Base-by-base conservation (phyloP, 2,888 invertebrate species). In the Caenorhabditis doughertyi region DNA sequence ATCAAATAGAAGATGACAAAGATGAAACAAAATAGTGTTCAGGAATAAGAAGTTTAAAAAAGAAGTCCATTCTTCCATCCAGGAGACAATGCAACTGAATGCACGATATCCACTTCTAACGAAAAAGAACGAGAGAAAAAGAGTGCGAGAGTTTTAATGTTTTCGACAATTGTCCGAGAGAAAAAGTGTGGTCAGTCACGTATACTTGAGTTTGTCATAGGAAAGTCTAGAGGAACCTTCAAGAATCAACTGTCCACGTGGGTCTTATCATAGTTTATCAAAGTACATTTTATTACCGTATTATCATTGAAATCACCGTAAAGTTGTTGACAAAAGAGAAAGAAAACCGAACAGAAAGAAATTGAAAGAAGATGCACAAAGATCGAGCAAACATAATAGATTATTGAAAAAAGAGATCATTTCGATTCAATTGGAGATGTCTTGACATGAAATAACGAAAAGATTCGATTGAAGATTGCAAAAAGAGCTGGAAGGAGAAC, bases 401-500 rank as follows among this genome's bases (percentile, higher is more conserved):
- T 47, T 47, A 51, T 25, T 44, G n/a, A n/a, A 47, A n/a, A 47
- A 18, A 18, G 74, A 64, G 73, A 73, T 73, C 62, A 64, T 73
- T 73, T 65, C 29, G 65, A 58, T 39, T 74, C 47, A 47, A 67
- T 39, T 42, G 64, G 29, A 55, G 64, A 65, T 49, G 44, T 49
- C 62, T 49, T 71, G 8, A n/a, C 53, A 21, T 29, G 23, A 47
- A 56, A 81, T 21, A 81, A 16, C 2, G 51, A 71, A 27, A 11
- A 62, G 13, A 80, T 42, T 47, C 73, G 62, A 64, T 55, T 29
- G 64, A 73, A 77, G 18, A 82, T 64, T 58, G 77, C 73, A 58
- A 83, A 80, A 7, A 90, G 81, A 21, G 72, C 65, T 1, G 89
- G 89, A 9, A 89, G 77, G 9, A 89, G 74, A 47, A 88, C 64